Evolutionary conservation across 1,140 invertebrate species (phyloP), one percentile per base, ranked within the genome.

Genomic region (Mylabris phalerata): DNA sequence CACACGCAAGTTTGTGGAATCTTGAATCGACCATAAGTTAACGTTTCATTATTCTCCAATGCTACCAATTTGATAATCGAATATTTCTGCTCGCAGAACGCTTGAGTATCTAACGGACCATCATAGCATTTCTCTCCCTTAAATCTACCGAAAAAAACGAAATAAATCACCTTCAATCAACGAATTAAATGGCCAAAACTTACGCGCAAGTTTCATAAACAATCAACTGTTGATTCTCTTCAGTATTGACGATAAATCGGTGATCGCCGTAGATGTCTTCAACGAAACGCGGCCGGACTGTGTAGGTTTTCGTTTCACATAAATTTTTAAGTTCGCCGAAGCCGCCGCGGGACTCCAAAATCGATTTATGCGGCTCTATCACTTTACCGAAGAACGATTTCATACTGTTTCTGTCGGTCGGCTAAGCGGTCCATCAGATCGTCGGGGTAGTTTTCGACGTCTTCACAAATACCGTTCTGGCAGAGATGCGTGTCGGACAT

Each of bases 201-300:
- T 64, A 68, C 67, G 57, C 60, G 56, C 67, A 68, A 39, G 57
- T 60, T 50, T 68, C 60, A 45, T 66, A 68, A 4, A 56, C 57
- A 9, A 68, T 27, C 40, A 32, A 32, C 32, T 50, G 48, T 19
- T 50, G 11, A 27, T 50, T 13, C 39, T 50, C 10, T 3, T 50
- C 38, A 2, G 48, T 41, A 40, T 50, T 50, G 41, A 27, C 48
- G 39, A 50, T 39, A n/a, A 11, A 25, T 39, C 32, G 13, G 5
- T 50, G 9, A 19, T 19, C 13, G 13, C 41, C 19, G 27, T 50
- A 19, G n/a, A 50, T 40, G 19, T 50, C 48, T 10, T 40, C 5
- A 13, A 50, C 39, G 9, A 50, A 50, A 13, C 11, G 9, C 10
- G 48, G 48, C 32, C 7, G 4, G 1, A 32, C 32, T 0, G 32